Evolutionary conservation across 2,797 vertebrate species (phyloP).

Genomic region (Esox masquinongy): DNA sequence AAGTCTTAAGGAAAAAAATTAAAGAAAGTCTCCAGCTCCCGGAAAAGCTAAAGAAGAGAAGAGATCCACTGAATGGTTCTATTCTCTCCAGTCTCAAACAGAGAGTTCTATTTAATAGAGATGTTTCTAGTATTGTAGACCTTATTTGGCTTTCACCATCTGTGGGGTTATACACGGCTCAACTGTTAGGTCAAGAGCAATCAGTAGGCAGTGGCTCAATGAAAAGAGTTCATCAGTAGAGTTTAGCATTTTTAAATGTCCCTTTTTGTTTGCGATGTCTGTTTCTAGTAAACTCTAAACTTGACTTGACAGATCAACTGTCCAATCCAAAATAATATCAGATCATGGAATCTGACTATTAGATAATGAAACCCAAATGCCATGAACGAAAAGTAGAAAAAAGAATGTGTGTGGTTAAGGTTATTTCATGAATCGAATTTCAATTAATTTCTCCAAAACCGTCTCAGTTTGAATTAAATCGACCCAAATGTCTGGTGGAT

Average conservation of each 20-base stretch:
- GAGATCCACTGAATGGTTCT: constrained; percentile 38
- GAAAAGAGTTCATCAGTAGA: constrained; percentile 50
- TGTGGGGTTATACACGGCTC: constrained; percentile 60
- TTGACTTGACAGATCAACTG: constrained; percentile 44
- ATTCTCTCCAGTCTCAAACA: constrained; percentile 48
- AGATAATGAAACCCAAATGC: constrained; percentile 20
- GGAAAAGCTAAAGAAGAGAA: constrained; percentile 5
- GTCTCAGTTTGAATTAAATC: constrained; percentile 9
- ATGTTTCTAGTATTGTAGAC: constrained; percentile 48
- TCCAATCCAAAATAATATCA: constrained; percentile 54
- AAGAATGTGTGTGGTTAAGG: constrained; percentile 29
- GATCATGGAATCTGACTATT: neutral
- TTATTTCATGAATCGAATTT: constrained; percentile 50
- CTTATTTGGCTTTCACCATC: constrained; percentile 69
- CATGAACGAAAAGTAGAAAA: constrained; percentile 11
- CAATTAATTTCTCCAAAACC: constrained; percentile 37
- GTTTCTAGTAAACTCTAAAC: constrained; percentile 28
- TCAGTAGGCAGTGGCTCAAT: constrained; percentile 55
- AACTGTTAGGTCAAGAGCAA: constrained; percentile 66
- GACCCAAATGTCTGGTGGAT: constrained; percentile 13
- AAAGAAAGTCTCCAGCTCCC: constrained; percentile 6
- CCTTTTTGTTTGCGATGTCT: constrained; percentile 49
- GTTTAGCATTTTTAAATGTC: constrained; percentile 46
- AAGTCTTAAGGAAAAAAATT: neutral
- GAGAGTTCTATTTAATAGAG: constrained; percentile 56